A percentile compares a stretch with the other conserved stretches of the same genome.
Conservation (phyloP, 2,113 vertebrate species). For the Nymphicus hollandicus region DNA sequence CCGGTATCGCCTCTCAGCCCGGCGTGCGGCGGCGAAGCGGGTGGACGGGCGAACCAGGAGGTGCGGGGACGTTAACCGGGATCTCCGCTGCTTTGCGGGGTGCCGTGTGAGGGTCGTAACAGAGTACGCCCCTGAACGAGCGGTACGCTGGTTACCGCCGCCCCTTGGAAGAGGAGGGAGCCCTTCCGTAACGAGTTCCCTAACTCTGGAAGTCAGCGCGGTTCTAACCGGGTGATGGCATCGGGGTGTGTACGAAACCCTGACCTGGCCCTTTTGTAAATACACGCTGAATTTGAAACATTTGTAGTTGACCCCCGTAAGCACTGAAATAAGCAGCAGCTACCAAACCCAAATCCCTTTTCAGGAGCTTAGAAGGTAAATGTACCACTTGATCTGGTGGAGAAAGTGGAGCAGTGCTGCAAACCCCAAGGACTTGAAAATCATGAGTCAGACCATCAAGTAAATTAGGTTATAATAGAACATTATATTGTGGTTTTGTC, state of each 20-base stretch:
- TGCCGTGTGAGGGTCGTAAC: rapidly evolving
- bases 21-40: rapidly evolving
- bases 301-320: background rate
- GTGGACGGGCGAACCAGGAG: rapidly evolving
- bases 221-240: background rate
- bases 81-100: rapidly evolving
- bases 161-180: background rate
- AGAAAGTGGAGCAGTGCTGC: background rate
- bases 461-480: slow-evolving; percentile 31
- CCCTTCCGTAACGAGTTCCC: rapidly evolving
- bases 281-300: rapidly evolving
- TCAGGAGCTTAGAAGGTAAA: background rate
- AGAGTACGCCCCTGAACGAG: rapidly evolving
- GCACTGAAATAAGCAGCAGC: background rate
- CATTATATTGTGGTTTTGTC: background rate
- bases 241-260: background rate
- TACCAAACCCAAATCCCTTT: background rate
- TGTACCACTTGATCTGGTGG: background rate
- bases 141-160: rapidly evolving
- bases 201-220: background rate
- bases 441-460: slow-evolving; percentile 21
- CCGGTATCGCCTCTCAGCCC: rapidly evolving
- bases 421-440: background rate
- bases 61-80: rapidly evolving
- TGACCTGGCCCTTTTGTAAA: background rate